Evolutionary conservation across 1,140 invertebrate genomes (phyloP).

Genomic region (Lepidurus apus): DNA sequence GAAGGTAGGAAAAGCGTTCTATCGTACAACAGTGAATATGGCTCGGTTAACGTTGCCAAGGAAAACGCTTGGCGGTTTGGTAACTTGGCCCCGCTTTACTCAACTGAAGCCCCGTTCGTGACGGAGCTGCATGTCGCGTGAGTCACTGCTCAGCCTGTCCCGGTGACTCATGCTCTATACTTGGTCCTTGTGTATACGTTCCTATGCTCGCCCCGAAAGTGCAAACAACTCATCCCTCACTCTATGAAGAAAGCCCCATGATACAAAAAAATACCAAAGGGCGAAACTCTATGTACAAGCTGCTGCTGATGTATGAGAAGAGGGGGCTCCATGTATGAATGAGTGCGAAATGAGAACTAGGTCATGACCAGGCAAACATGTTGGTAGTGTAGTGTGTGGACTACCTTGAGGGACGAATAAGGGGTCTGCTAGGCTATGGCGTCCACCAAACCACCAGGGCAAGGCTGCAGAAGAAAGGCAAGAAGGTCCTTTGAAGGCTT

Average conservation of each 20-base stretch:
- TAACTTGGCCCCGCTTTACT: slow-evolving; percentile 5
- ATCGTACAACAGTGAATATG: too few species aligned
- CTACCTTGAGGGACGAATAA: slow-evolving; percentile 9
- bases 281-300: not conserved
- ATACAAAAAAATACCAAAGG: not conserved
- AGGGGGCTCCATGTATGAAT: not conserved
- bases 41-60: too few species aligned
- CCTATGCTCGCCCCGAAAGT: not conserved
- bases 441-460: not conserved
- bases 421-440: not conserved
- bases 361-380: slow-evolving; percentile 4
- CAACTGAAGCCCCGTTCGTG: slow-evolving; percentile 8
- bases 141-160: slow-evolving; percentile 14
- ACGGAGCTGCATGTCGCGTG: slow-evolving; percentile 20
- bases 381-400: not conserved
- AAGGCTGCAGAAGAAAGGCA: not conserved
- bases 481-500: slow-evolving; percentile 21
- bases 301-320: too few species aligned
- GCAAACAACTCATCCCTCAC: not conserved
- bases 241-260: not conserved
- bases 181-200: not conserved
- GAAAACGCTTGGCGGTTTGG: not conserved
- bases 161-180: slow-evolving; percentile 21
- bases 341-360: slow-evolving; percentile 8
- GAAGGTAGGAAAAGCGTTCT: not conserved